phyloP scores from a whole-genome alignment of 2,113 vertebrate genomes.

The Xyliphius kryptos region DNA sequence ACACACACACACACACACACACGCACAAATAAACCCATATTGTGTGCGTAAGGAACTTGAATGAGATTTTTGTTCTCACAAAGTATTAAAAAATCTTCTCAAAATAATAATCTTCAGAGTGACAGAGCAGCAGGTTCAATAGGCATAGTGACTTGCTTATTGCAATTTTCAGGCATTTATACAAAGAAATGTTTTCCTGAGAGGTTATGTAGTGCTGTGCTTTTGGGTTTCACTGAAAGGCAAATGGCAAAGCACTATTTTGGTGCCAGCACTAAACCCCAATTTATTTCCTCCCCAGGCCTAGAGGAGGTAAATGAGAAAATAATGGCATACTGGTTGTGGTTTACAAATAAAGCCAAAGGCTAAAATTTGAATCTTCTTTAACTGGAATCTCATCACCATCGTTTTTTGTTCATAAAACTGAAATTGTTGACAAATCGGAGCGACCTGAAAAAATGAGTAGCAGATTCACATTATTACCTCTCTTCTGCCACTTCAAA shows the following conservation, averaged over 20 bases:
- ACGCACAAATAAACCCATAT: slow-evolving; percentile 16
- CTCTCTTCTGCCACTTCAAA: slow-evolving; percentile 3
- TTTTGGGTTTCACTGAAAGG: slow-evolving; percentile 14
- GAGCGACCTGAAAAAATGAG: slow-evolving; percentile 1
- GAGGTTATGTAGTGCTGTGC: neutral
- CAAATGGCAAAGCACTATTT: neutral
- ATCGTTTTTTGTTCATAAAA: slow-evolving; percentile 24
- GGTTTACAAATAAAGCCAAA: slow-evolving; percentile 41
- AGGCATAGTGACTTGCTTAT: slow-evolving; percentile 29
- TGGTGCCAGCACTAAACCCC: slow-evolving; percentile 12
- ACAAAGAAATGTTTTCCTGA: neutral
- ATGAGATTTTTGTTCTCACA: slow-evolving; percentile 17
- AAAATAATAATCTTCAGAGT: slow-evolving; percentile 21
- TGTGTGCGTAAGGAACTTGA: slow-evolving; percentile 27
- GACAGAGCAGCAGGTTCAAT: slow-evolving; percentile 28
- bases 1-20: too few species aligned
- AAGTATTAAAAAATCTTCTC: slow-evolving; percentile 22
- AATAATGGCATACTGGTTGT: slow-evolving; percentile 15
- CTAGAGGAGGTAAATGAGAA: slow-evolving; percentile 27
- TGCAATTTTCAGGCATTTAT: slow-evolving; percentile 9
- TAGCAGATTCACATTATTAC: slow-evolving; percentile 3
- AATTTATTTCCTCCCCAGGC: slow-evolving; percentile 17
- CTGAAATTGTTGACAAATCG: slow-evolving; percentile 15
- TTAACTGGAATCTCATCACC: slow-evolving; percentile 38
- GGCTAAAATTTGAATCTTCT: slow-evolving; percentile 31